Percentiles rank a stretch among this genome's conserved stretches.
phyloP scores from a whole-genome alignment of 1,140 invertebrate species.

The Euborellia annulipes region DNA sequence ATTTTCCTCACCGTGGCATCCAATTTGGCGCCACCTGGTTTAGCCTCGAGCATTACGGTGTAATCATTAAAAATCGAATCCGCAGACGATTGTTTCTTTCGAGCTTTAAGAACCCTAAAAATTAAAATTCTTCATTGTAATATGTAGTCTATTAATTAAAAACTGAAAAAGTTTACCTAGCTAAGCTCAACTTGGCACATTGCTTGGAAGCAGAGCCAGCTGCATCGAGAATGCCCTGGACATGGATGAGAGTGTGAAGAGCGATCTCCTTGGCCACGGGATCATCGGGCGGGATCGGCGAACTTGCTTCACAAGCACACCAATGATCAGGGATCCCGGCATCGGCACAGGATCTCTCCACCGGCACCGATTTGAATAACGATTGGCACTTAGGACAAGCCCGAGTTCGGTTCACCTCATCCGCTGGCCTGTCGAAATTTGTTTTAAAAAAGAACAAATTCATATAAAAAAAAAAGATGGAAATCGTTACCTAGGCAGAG shows the following conservation, averaged over 20 bases:
- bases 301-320: conserved; percentile 51
- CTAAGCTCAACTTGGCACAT: conserved; percentile 29
- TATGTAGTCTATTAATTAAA: too few species aligned
- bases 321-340: conserved; percentile 57
- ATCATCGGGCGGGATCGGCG: conserved; percentile 25
- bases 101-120: conserved; percentile 15
- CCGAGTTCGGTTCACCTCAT: conserved; percentile 25
- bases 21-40: conserved; percentile 20
- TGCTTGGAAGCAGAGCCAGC: conserved; percentile 21
- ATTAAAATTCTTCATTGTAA: too few species aligned
- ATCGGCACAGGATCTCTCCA: conserved; percentile 48
- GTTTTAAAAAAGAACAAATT: background rate
- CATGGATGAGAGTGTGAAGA: conserved; percentile 19
- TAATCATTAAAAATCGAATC: conserved; percentile 22
- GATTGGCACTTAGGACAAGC: conserved; percentile 48
- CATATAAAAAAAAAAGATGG: background rate
- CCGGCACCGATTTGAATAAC: conserved; percentile 44
- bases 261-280: conserved; percentile 26
- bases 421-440: conserved; percentile 10
- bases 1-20: too few species aligned
- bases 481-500: background rate
- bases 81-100: conserved; percentile 19
- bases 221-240: conserved; percentile 19
- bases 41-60: conserved; percentile 32
- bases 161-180: too few species aligned